Evolutionary conservation across 1,140 invertebrate species (phyloP), one percentile per base, ranked within the genome.

Genomic region (Panagrolaimus sp.): DNA sequence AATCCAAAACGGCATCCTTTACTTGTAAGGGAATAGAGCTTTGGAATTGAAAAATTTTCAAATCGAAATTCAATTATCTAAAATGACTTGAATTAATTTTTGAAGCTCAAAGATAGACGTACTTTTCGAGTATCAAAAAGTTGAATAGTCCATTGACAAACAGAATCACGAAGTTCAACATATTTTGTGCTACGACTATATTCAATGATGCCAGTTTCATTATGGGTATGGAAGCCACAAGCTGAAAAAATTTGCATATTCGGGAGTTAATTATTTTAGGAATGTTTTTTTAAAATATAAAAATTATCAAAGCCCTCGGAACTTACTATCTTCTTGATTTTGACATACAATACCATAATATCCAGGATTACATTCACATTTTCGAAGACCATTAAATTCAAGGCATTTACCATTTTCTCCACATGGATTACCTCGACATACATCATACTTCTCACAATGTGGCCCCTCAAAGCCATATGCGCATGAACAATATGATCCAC

Each of bases 181-280:
- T 38, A 38, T 38, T 7, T 38, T 38, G 31, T 38, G 7, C 31
- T 38, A 20, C 51, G 20, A 57, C 27, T 57, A 16, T 25, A 57
- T 16, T n/a, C 51, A 57, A 67, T 67, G 66, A 57, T n/a, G 81
- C 84, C 25, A 72, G 72, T 27, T 76, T 71, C 14, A 70, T 75
- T 46, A 16, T 68, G 14, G 82, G 70, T 13, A 14, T 42, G 9
- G 82, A 83, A 63, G 82, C 83, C 77, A 82, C 84, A 27, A 66
- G 83, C 84, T 70, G 9, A 76, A 69, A 63, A 25, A 46, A 48
- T 25, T 31, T 43, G 20, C 31, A 61, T 16, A 23, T 44, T 31
- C 74, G n/a, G n/a, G n/a, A n/a, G n/a, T n/a, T n/a, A n/a, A n/a
- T n/a, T n/a, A n/a, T n/a, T n/a, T n/a, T n/a, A n/a, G n/a, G n/a